Percentiles rank a stretch among this genome's conserved stretches.
Evolutionary conservation across 2,797 vertebrate genomes (phyloP).

Genomic region (Enteromius radiatus): DNA sequence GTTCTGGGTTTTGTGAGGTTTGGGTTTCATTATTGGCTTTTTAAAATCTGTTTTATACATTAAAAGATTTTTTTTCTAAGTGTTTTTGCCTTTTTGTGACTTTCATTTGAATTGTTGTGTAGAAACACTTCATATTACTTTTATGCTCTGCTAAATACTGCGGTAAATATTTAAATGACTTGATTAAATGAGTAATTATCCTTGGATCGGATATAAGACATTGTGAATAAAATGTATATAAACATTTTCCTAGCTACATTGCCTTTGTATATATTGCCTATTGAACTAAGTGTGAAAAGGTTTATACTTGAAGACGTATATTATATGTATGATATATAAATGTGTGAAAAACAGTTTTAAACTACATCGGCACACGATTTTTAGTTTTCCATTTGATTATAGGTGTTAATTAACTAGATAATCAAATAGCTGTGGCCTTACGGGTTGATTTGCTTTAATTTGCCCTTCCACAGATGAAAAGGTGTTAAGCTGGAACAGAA

Average conservation of each 20-base stretch:
- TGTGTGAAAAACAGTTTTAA: background rate
- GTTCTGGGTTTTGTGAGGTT: background rate
- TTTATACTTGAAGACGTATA: background rate
- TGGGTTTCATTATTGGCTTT: slow-evolving; percentile 70
- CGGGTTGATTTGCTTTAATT: background rate
- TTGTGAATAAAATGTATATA: slow-evolving; percentile 1
- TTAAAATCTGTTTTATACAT: slow-evolving; percentile 82
- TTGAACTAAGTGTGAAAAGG: too few relatives aligned
- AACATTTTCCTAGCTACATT: background rate
- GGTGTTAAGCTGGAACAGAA: too few relatives aligned
- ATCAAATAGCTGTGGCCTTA: background rate
- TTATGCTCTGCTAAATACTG: background rate
- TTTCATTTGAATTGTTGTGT: background rate
- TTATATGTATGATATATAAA: too few relatives aligned
- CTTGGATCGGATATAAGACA: background rate
- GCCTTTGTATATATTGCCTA: background rate
- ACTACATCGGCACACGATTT: background rate
- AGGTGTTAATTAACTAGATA: background rate
- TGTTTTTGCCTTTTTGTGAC: slow-evolving; percentile 49
- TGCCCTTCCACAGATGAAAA: background rate
- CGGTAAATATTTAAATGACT: background rate
- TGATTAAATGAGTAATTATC: background rate
- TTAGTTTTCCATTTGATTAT: background rate
- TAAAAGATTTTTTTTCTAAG: slow-evolving; percentile 79
- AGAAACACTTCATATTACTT: background rate